Evolutionary conservation across 2,888 invertebrate species (phyloP), one percentile per base, ranked within the genome.

Genomic region (Coremacera marginata): DNA sequence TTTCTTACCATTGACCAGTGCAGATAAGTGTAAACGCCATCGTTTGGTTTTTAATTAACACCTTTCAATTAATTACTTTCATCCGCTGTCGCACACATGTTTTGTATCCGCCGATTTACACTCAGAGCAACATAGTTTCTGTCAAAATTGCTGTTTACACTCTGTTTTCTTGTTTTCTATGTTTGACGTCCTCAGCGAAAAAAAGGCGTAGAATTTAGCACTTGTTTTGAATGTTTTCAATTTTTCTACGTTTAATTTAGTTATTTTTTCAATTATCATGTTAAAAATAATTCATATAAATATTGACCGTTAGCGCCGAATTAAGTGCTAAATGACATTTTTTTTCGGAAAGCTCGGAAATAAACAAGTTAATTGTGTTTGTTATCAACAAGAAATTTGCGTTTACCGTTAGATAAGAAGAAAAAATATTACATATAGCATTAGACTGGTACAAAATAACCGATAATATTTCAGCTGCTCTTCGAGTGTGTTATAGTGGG

Each of bases 231-330:
- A 27, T 14, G 25, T 83, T 81, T 85, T 83, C n/a, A n/a, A n/a
- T 84, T 82, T 37, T 37, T 37, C 5, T 37, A 8, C 8, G 7
- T 7, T 7, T 5, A 22, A 1, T 3, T 44, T 70, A 16, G 16
- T 51, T 70, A 51, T 83, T 81, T 84, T 82, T 84, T 81, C 83
- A 85, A 86, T 85, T 83, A 86, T 84, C 83, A 86, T 82, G 82
- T 84, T 82, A 82, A 85, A 86, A 85, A 84, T 85, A 83, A 81
- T 34, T 11, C 60, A 70, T 81, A 81, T 83, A 83, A 84, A 84
- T 84, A 84, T 65, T 82, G 81, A 83, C 82, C 77, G 77, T 80
- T 77, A 81, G 72, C n/a, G n/a, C 19, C 19, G 60, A 72, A 49
- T 62, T 27, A 25, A 49, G 72, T 62, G 49, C 62, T 44, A 62